Evolutionary conservation across 2,888 invertebrate genomes (phyloP).

Genomic region (Crocallis elinguaria): DNA sequence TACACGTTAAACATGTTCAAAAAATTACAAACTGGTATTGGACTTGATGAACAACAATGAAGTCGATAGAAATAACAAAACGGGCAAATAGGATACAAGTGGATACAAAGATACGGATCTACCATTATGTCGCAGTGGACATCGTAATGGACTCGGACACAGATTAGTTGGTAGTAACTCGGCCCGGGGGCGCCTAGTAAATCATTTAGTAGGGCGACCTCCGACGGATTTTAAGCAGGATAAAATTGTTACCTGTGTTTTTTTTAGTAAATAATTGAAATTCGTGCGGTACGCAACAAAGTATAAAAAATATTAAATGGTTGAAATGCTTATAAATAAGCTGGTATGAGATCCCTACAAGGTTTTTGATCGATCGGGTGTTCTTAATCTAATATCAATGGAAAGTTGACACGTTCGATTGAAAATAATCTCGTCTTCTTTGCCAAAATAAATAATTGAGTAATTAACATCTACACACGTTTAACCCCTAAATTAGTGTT

Average conservation of each 20-base stretch:
- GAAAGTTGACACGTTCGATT: too few species aligned
- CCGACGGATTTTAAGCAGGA: slow-evolving; percentile 1
- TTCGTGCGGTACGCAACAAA: too few species aligned
- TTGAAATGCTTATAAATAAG: too few species aligned
- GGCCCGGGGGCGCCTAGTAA: slow-evolving; percentile 48
- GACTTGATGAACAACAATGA: slow-evolving; percentile 21
- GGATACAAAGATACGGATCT: slow-evolving; percentile 24
- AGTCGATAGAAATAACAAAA: slow-evolving; percentile 15
- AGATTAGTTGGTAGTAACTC: slow-evolving; percentile 35
- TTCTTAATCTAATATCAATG: too few species aligned
- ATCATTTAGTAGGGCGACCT: slow-evolving; percentile 42
- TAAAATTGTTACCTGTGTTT: not conserved
- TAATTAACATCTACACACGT: too few species aligned
- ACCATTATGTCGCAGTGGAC: slow-evolving; percentile 8
- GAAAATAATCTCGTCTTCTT: too few species aligned
- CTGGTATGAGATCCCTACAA: too few species aligned
- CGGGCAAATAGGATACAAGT: slow-evolving; percentile 7
- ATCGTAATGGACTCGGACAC: slow-evolving; percentile 21
- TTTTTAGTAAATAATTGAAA: not conserved
- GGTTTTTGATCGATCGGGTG: too few species aligned
- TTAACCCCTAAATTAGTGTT: too few species aligned
- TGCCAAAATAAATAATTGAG: too few species aligned
- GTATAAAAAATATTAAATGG: too few species aligned
- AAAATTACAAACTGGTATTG: not conserved
- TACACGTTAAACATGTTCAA: not conserved